These are phyloP conservation scores for Pocillopora grandis DNA, from an alignment of 92 coral and sea anemone species.

Conservation along the genomic window DNA sequence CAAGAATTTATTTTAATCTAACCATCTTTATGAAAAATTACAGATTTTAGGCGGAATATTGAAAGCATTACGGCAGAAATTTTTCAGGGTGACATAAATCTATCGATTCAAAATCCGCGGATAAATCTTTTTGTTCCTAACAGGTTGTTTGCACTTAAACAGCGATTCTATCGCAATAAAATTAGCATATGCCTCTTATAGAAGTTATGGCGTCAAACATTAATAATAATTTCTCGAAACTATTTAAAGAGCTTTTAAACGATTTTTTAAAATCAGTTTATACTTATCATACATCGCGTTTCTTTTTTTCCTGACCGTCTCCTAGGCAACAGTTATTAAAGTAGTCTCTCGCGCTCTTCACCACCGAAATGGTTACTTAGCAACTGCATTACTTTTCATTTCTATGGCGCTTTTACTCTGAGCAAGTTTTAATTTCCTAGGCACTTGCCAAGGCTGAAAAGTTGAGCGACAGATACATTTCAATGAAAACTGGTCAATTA, in stretches of 20 bases:
- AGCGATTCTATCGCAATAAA: not conserved
- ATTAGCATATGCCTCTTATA: not conserved
- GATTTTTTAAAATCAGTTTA: not conserved
- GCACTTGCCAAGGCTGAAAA: too few relatives aligned
- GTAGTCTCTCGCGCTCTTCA: not conserved
- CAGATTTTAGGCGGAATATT: too few relatives aligned
- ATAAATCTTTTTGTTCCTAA: not conserved
- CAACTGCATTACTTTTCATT: too few relatives aligned
- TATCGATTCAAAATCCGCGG: slow-evolving; percentile 5
- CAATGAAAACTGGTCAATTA: too few relatives aligned
- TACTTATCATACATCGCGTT: not conserved
- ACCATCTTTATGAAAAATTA: too few relatives aligned
- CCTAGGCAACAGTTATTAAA: not conserved
- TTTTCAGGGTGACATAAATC: not conserved
- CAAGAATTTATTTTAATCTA: not conserved
- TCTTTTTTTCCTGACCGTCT: not conserved
- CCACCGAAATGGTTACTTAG: not conserved
- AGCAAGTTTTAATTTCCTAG: too few relatives aligned
- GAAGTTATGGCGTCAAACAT: not conserved
- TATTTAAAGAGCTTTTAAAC: not conserved
- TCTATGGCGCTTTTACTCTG: too few relatives aligned
- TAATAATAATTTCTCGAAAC: not conserved
- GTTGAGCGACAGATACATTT: too few relatives aligned
- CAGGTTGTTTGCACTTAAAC: slow-evolving; percentile 16
- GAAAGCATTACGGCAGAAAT: not conserved